phyloP scores from a whole-genome alignment of 2,113 vertebrate species.

The Leucosticte australis region DNA sequence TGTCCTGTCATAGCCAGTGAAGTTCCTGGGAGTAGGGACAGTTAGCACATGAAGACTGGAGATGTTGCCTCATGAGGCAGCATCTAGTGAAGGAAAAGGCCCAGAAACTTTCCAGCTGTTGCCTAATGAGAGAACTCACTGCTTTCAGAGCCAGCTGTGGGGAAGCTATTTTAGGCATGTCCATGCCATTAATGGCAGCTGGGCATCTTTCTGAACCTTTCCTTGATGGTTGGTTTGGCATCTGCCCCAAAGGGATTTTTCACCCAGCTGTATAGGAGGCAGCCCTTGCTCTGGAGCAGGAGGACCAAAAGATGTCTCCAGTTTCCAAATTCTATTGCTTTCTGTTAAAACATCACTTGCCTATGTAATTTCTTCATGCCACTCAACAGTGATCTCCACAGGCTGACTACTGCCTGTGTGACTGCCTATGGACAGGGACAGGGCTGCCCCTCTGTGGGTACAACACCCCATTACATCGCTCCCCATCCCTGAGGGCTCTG shows the following conservation, averaged over 20 bases:
- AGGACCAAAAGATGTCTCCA: neutral
- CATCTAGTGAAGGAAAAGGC: neutral
- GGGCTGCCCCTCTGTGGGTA: neutral
- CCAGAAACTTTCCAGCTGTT: neutral
- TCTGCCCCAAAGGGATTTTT: neutral
- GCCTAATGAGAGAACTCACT: neutral
- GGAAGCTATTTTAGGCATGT: neutral
- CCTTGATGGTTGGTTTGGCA: neutral
- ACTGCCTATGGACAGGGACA: neutral
- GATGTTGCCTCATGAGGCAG: neutral
- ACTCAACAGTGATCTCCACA: neutral
- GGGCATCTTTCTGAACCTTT: neutral
- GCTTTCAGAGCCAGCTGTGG: neutral
- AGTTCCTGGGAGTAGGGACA: neutral
- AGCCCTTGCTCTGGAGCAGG: neutral
- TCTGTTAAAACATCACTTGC: neutral
- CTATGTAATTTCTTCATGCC: neutral
- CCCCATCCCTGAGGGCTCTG: neutral
- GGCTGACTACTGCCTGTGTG: neutral
- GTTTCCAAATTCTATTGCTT: neutral
- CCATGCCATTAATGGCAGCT: neutral
- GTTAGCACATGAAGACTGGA: neutral
- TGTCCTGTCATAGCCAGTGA: neutral
- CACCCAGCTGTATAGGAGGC: neutral
- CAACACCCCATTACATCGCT: neutral